Percentiles rank a stretch among this genome's conserved stretches.
Conservation (phyloP, 2,797 vertebrate species). For the Chaetophractus vellerosus region DNA sequence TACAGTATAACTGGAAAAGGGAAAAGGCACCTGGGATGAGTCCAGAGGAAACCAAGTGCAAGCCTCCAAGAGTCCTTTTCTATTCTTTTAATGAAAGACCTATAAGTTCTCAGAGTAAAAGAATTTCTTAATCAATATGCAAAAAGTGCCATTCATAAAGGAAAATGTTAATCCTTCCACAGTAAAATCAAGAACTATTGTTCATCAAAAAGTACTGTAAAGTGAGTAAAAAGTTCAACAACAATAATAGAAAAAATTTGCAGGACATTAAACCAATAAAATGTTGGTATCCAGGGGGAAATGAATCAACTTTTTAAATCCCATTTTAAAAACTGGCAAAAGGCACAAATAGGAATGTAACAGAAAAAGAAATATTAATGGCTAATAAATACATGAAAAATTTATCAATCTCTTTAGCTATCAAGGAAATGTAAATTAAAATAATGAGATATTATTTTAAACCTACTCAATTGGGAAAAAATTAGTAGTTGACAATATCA, state of each 20-base stretch:
- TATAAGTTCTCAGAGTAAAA: constrained; percentile 2
- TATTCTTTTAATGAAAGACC: background rate
- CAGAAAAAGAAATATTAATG: constrained; percentile 12
- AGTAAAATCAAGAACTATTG: constrained; percentile 49
- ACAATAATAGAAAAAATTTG: constrained; percentile 12
- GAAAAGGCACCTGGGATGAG: background rate
- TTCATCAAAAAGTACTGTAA: constrained; percentile 29
- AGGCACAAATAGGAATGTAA: background rate
- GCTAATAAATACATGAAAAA: background rate
- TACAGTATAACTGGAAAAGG: background rate
- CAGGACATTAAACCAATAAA: constrained; percentile 35
- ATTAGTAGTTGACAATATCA: background rate
- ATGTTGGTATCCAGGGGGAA: background rate
- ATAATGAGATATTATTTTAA: background rate
- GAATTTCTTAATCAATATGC: background rate
- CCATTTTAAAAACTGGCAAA: background rate
- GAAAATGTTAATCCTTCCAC: background rate
- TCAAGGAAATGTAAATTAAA: background rate
- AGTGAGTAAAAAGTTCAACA: background rate
- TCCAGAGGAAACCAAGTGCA: background rate
- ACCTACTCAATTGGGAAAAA: background rate
- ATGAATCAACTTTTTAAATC: constrained; percentile 39
- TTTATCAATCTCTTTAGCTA: background rate
- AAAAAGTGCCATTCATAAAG: constrained; percentile 44
- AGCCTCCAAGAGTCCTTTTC: background rate